Conservation (phyloP, 2,113 vertebrate species). For the Numenius arquata region DNA sequence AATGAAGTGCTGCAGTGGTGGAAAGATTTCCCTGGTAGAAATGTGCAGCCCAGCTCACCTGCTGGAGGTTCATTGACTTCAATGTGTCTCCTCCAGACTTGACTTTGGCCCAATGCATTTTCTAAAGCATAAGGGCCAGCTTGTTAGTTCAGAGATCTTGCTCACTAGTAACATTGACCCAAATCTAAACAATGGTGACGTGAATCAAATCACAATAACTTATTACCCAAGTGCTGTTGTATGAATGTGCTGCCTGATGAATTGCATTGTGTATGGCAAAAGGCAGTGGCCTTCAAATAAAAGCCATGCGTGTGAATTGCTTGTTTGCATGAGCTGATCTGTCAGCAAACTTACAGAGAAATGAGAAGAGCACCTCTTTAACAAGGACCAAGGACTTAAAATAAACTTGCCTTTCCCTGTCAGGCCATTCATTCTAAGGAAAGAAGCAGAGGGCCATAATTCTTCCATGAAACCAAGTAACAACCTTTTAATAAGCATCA, state of each 20-base stretch:
- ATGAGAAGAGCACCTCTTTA: not conserved
- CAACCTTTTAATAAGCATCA: conserved; percentile 71
- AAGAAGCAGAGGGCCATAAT: not conserved
- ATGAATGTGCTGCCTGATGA: not conserved
- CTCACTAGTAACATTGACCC: not conserved
- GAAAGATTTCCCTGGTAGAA: not conserved
- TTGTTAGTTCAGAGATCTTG: not conserved
- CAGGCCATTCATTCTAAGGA: conserved; percentile 14
- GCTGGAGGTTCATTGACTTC: not conserved
- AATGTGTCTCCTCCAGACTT: not conserved
- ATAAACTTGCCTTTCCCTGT: not conserved
- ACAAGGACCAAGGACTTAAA: not conserved
- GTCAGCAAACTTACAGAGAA: not conserved
- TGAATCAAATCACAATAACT: not conserved
- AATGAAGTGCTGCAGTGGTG: not conserved
- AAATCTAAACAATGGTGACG: not conserved
- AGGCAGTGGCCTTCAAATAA: not conserved
- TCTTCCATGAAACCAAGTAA: conserved; percentile 59
- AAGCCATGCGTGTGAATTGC: not conserved
- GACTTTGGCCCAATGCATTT: not conserved
- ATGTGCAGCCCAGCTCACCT: not conserved
- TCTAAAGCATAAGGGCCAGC: not conserved
- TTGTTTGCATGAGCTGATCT: not conserved
- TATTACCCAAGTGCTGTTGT: not conserved
- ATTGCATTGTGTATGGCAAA: not conserved